Evolutionary conservation across 2,888 invertebrate genomes (phyloP).

Genomic region (Dryomyza anilis): DNA sequence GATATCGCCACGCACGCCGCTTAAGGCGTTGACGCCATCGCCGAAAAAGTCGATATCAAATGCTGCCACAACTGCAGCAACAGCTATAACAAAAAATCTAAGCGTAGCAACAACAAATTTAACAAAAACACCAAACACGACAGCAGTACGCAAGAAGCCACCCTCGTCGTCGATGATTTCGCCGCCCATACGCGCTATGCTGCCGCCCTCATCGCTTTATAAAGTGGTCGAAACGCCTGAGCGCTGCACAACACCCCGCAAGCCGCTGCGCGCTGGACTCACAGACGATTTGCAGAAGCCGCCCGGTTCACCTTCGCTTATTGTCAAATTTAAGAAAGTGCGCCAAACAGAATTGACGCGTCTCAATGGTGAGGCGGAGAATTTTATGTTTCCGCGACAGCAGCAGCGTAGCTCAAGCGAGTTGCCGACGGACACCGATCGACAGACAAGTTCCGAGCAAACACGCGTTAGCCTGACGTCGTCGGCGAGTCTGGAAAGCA

Average conservation of each 20-base stretch:
- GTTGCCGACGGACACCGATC: slow-evolving; percentile 63
- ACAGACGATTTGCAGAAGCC: slow-evolving; percentile 33
- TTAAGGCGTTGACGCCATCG: slow-evolving; percentile 29
- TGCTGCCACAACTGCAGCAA: slow-evolving; percentile 29
- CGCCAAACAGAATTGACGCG: slow-evolving; percentile 75
- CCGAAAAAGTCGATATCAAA: slow-evolving; percentile 29
- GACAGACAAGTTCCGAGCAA: slow-evolving; percentile 62
- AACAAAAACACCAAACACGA: slow-evolving; percentile 26
- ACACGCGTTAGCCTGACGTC: slow-evolving; percentile 48
- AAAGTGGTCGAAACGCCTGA: slow-evolving; percentile 54
- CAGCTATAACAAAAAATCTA: too few relatives aligned
- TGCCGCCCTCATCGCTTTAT: slow-evolving; percentile 56
- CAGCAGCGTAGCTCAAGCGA: slow-evolving; percentile 60
- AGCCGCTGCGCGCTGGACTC: slow-evolving; percentile 34
- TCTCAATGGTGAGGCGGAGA: slow-evolving; percentile 84
- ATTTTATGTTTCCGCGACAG: slow-evolving; percentile 83
- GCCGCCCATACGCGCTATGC: slow-evolving; percentile 56
- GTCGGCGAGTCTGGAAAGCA: slow-evolving; percentile 45
- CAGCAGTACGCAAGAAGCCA: slow-evolving; percentile 45
- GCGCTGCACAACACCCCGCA: slow-evolving; percentile 40
- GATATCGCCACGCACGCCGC: slow-evolving; percentile 32
- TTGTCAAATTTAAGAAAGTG: slow-evolving; percentile 77
- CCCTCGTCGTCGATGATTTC: slow-evolving; percentile 42
- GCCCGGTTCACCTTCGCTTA: slow-evolving; percentile 62
- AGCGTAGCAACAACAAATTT: too few relatives aligned